Conservation (phyloP, 92 coral and sea anemone species). For the Epizoanthus scotinus region DNA sequence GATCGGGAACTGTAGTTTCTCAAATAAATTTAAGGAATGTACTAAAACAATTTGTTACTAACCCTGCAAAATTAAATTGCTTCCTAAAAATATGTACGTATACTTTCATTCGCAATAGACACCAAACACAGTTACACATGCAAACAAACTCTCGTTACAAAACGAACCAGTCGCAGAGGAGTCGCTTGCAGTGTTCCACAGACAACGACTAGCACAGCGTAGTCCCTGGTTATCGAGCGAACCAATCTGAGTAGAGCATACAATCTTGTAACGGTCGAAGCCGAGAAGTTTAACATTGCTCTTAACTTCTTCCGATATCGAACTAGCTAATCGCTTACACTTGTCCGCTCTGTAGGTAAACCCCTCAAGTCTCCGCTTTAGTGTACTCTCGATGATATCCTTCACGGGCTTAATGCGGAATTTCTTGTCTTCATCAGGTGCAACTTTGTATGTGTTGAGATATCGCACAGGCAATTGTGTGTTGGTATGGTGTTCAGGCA, state of each 20-base stretch:
- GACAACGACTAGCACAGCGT: constrained; percentile 87
- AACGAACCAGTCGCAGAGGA: constrained; percentile 81
- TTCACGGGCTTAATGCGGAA: constrained; percentile 78
- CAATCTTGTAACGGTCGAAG: constrained; percentile 86
- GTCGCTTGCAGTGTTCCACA: constrained; percentile 84
- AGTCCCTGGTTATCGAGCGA: constrained; percentile 78
- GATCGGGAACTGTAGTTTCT: too few species aligned
- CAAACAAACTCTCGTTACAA: constrained; percentile 82
- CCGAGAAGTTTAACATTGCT: constrained; percentile 80
- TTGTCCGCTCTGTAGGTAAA: constrained; percentile 68
- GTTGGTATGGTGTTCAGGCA: neutral
- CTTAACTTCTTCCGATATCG: constrained; percentile 84
- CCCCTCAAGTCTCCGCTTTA: constrained; percentile 67
- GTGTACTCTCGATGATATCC: constrained; percentile 67
- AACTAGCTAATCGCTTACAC: constrained; percentile 61
- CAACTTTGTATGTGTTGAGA: constrained; percentile 82
- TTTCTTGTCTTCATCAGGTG: constrained; percentile 71
- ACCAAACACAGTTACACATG: constrained; percentile 93
- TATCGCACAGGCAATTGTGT: constrained; percentile 27
- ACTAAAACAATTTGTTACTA: too few species aligned
- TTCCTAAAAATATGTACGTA: neutral
- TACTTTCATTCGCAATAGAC: constrained; percentile 68
- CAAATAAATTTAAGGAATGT: too few species aligned
- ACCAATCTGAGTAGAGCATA: constrained; percentile 88
- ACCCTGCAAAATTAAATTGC: neutral